phyloP scores from a whole-genome alignment of 30 jellyfish, hydroid and myxozoan species.

The Aurelia aurita complex sp. Pacific region DNA sequence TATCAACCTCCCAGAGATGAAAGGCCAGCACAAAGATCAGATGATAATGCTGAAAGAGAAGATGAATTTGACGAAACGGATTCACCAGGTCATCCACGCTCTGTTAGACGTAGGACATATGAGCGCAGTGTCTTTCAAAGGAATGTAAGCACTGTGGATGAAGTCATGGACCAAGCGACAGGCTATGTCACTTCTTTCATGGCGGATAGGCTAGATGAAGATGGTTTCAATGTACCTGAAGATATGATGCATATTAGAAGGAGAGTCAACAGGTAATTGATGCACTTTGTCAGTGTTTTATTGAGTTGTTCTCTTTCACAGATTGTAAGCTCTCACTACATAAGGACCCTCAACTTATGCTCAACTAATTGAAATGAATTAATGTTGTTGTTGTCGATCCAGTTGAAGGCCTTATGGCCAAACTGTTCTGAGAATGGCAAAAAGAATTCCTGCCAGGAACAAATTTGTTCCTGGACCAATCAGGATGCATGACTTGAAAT shows the following conservation, averaged over 20 bases:
- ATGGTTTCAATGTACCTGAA: slow-evolving; percentile 69
- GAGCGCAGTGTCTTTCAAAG: slow-evolving; percentile 29
- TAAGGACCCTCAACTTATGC: too few relatives aligned
- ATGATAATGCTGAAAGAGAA: slow-evolving; percentile 3
- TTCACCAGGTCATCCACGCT: slow-evolving; percentile 32
- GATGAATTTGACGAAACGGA: slow-evolving; percentile 46
- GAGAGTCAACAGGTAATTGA: slow-evolving; percentile 41
- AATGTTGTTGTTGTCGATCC: too few relatives aligned
- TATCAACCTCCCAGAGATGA: slow-evolving; percentile 30
- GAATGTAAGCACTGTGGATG: slow-evolving; percentile 57
- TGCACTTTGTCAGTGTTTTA: not conserved
- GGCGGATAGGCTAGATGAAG: slow-evolving; percentile 73
- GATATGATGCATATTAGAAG: slow-evolving; percentile 34
- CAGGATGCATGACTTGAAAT: too few relatives aligned
- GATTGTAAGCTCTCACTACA: not conserved
- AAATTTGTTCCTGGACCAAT: too few relatives aligned
- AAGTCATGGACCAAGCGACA: slow-evolving; percentile 64
- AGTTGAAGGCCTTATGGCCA: too few relatives aligned
- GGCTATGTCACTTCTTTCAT: slow-evolving; percentile 57
- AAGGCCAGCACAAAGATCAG: not conserved
- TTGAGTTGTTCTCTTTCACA: not conserved
- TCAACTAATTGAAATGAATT: too few relatives aligned
- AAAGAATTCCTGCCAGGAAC: too few relatives aligned
- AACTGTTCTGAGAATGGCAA: too few relatives aligned
- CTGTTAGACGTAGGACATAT: slow-evolving; percentile 36